A percentile compares a stretch with the other conserved stretches of the same genome.
Evolutionary conservation across 2,113 vertebrate genomes (phyloP).

Genomic region (Azemiops feae): DNA sequence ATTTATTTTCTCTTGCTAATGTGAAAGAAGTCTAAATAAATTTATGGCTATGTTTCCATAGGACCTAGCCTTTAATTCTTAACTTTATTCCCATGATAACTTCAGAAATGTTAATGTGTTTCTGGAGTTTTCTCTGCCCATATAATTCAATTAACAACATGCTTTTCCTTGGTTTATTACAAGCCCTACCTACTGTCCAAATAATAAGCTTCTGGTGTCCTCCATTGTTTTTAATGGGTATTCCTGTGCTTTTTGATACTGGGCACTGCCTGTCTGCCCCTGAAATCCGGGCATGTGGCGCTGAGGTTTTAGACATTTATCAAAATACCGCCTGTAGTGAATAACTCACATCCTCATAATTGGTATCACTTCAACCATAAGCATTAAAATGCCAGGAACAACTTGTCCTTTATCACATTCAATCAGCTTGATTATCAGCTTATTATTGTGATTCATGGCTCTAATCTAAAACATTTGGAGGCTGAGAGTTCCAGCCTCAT

Average conservation of each 20-base stretch:
- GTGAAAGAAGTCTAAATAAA: background rate
- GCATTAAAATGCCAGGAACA: background rate
- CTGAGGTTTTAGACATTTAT: background rate
- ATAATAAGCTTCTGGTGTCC: background rate
- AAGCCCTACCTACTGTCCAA: background rate
- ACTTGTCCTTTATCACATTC: background rate
- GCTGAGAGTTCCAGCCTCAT: background rate
- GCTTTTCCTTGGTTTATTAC: background rate
- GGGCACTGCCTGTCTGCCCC: background rate
- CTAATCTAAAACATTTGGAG: background rate
- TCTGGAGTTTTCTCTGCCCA: background rate
- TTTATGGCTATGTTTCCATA: background rate
- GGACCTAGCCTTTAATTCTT: background rate
- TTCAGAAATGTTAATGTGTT: slow-evolving; percentile 10
- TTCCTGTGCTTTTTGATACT: background rate
- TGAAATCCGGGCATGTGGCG: background rate
- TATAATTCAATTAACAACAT: background rate
- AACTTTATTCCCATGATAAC: slow-evolving; percentile 20
- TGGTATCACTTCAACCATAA: background rate
- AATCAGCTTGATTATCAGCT: background rate
- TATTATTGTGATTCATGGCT: background rate
- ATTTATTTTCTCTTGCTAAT: background rate
- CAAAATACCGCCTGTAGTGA: background rate
- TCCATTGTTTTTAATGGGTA: background rate
- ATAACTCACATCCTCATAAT: background rate